Base-by-base conservation (phyloP, 2,113 vertebrate genomes). In the Brienomyrus longianalis region DNA sequence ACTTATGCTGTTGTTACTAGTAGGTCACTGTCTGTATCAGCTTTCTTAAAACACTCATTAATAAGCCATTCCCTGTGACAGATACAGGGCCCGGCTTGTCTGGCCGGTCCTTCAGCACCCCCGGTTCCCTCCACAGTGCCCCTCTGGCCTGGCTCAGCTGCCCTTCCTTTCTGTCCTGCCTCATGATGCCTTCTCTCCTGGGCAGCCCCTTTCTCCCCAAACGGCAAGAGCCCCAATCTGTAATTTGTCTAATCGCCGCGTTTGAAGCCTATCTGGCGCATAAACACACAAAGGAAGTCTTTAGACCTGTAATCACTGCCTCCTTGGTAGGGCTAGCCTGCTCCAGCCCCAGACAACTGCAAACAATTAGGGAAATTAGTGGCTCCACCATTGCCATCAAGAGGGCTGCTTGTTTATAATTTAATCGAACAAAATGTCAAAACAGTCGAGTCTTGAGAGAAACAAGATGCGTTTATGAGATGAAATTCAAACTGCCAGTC, bases 351-450 rank as follows among this genome's bases (percentile, higher is more conserved):
- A 99, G 98, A 99, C 98, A 99, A 99, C 98, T 99, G 98, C 98
- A 99, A 99, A 99, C 98, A 99, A 99, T 99, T 99, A 99, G 98
- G 97, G 96, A 98, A 99, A 99, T 99, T 98, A 99, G 98, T 99
- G 98, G 98, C 98, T 99, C 98, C 98, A 98, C 97, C 98, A 97
- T 98, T 98, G 98, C 98, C 98, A 99, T 99, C 98, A 99, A 97
- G 98, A 98, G 98, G 97, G 97, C 97, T 98, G 98, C 98, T 99
- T 99, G 98, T 99, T 99, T 99, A 99, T 99, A 99, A 99, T 99
- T 98, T 99, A 99, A 99, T 99, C 97, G 98, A 97, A 98, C 96
- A 97, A 98, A 98, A 99, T 99, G 98, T 99, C 98, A 99, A 99
- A 99, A 99, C 98, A 99, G 98, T 99, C 98, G 97, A 97, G 95